Conservation (phyloP, 2,797 vertebrate species). For the Artibeus jamaicensis region DNA sequence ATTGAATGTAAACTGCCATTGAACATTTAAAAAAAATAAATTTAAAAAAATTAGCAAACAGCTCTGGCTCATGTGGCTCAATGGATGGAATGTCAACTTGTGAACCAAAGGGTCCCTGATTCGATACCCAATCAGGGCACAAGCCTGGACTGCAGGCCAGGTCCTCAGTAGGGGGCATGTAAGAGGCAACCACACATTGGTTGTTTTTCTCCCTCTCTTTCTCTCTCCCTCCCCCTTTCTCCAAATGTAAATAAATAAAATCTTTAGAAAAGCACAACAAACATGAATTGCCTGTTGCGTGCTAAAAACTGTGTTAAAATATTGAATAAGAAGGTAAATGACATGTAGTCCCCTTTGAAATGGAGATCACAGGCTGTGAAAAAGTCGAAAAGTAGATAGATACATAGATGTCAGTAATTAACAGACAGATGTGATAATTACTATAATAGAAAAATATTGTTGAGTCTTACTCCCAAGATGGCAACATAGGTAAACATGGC, state of each 20-base stretch:
- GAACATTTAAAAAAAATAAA: not conserved
- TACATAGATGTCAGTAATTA: not conserved
- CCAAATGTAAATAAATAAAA: too few species aligned
- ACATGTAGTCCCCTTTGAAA: not conserved
- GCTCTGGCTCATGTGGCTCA: too few species aligned
- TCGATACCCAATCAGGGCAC: too few species aligned
- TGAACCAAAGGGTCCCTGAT: too few species aligned
- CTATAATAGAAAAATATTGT: not conserved
- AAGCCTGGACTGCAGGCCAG: too few species aligned
- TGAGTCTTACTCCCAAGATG: not conserved
- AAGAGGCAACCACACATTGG: too few species aligned
- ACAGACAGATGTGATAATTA: not conserved
- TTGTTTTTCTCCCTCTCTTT: too few species aligned
- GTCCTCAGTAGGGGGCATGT: too few species aligned
- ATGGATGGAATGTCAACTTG: too few species aligned
- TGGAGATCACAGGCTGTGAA: not conserved
- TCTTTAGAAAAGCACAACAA: not conserved
- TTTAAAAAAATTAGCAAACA: too few species aligned
- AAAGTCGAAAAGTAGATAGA: not conserved
- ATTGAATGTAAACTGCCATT: not conserved
- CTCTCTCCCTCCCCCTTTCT: too few species aligned
- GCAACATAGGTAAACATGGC: not conserved
- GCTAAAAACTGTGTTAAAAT: not conserved
- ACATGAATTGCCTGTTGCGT: not conserved
- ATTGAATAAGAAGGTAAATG: not conserved